Evolutionary conservation across 2,113 vertebrate species (phyloP).

Genomic region (Edolisoma coerulescens): DNA sequence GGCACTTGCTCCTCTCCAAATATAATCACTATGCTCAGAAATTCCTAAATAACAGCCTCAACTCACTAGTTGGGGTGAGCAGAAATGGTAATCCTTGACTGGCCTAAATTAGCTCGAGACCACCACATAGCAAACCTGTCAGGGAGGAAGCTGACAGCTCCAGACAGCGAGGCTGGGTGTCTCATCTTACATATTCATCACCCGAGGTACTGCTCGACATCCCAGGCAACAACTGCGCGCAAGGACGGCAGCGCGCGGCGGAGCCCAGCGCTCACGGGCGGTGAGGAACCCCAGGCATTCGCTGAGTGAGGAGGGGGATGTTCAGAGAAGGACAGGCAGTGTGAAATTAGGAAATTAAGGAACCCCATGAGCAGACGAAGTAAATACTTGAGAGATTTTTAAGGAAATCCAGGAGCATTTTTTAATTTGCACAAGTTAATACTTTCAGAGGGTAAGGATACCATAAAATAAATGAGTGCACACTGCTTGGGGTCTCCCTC

Average conservation of each 20-base stretch:
- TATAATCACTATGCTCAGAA: not conserved
- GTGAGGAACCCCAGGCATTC: not conserved
- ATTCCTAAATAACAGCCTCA: conserved; percentile 16
- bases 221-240: not conserved
- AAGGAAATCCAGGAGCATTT: not conserved
- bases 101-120: conserved; percentile 37
- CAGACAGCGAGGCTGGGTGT: not conserved
- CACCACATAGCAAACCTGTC: not conserved
- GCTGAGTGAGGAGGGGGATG: not conserved
- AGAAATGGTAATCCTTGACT: conserved; percentile 22
- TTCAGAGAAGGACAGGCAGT: not conserved
- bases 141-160: conserved; percentile 18
- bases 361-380: not conserved
- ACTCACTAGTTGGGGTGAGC: conserved; percentile 10
- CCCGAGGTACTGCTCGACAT: not conserved
- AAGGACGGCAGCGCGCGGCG: fast-evolving
- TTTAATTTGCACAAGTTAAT: conserved; percentile 7
- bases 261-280: fast-evolving
- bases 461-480: conserved; percentile 28
- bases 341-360: conserved; percentile 51
- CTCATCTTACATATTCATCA: conserved; percentile 42
- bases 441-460: not conserved
- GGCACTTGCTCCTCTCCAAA: conserved; percentile 18
- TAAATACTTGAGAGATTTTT: conserved; percentile 2
- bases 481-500: not conserved